Base-by-base conservation (phyloP, 1,140 invertebrate species). In the Polypedilum vanderplanki region DNA sequence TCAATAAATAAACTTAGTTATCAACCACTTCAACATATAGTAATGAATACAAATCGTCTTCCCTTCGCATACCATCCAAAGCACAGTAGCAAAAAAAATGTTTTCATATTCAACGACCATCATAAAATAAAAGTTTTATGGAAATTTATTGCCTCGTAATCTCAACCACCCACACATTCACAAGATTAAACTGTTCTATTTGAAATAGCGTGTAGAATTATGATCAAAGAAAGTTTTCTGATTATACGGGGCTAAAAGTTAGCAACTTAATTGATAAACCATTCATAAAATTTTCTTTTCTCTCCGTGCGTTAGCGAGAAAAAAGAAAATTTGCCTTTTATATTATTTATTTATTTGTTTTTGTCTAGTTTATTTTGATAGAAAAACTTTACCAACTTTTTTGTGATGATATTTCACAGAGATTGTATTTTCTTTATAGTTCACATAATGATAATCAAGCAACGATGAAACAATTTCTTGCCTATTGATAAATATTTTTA, bases 141-240 rank as follows among this genome's bases (percentile, higher is more conserved):
- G 65, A 70, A 70, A 70, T 18, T 70, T 70, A 70, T 70, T 70
- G 65, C 65, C 20, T 22, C 7, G 65, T 70, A 70, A 70, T 70
- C 65, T 70, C 18, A 2, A 57, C 46, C 12, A 57, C 12, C 46
- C 12, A 57, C 46, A n/a, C 12, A n/a, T 12, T 15, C 46, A 15
- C 46, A 57, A 57, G 12, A 57, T 12, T n/a, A 57, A n/a, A n/a
- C 12, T n/a, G n/a, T 57, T 57, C 12, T 57, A 12, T n/a, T 57
- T 4, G n/a, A 57, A 57, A 57, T 57, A 57, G 10, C 4, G 12
- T 3, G 41, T 8, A 46, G 41, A 46, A 46, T 12, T 12, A 46
- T 46, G 4, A 57, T 12, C 4, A 57, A 15, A 57, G 46, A 57
- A 57, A 57, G 46, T 57, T 57, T 57, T 33, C 15, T 57, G 46